Conservation (phyloP, 2,888 invertebrate species). For the Lottia gigantea region DNA sequence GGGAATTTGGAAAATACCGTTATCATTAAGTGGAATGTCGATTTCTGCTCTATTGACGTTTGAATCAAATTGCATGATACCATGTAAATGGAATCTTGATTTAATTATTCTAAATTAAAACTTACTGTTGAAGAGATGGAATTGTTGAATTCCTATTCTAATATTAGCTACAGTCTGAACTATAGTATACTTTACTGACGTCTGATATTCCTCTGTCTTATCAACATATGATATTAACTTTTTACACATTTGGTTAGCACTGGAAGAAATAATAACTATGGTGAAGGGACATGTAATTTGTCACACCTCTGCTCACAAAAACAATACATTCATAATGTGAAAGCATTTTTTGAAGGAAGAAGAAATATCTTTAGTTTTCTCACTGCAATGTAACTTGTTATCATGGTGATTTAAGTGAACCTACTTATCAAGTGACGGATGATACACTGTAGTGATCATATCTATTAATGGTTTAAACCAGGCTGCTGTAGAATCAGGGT, state of each 20-base stretch:
- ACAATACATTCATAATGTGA: neutral
- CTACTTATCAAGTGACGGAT: neutral
- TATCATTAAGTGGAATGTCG: no score
- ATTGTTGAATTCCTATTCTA: no score
- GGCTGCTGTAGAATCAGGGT: neutral
- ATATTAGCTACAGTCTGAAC: no score
- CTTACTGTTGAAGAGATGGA: no score
- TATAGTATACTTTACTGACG: no score
- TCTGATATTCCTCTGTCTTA: conserved; percentile 23
- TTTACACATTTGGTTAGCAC: conserved; percentile 26
- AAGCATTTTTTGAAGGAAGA: neutral
- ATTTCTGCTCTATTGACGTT: no score
- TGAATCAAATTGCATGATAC: no score
- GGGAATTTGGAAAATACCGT: no score
- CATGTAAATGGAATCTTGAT: no score
- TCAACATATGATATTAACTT: conserved; percentile 21
- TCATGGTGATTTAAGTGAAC: conserved; percentile 1
- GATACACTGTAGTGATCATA: neutral
- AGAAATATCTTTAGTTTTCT: no score
- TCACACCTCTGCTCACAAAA: neutral
- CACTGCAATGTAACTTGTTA: no score
- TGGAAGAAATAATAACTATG: conserved; percentile 14
- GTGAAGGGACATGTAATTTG: neutral
- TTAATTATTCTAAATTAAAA: no score
- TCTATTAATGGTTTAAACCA: conserved; percentile 18